Evolutionary conservation across 2,888 invertebrate species (phyloP).

Genomic region (Tetanocera ferruginea): DNA sequence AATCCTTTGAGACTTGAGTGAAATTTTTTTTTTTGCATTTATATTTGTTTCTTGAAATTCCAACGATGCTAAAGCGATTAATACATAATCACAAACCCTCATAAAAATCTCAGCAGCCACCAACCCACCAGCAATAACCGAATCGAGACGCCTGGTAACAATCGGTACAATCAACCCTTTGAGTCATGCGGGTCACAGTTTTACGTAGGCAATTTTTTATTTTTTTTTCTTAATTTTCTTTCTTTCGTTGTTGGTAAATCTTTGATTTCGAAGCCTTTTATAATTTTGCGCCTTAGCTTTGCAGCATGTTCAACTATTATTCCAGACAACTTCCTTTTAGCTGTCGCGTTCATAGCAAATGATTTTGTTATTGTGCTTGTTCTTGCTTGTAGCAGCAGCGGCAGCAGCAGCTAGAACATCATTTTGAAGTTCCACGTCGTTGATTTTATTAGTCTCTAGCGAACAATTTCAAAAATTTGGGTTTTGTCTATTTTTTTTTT

Average conservation of each 20-base stretch:
- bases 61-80: slow-evolving; percentile 54
- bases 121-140: not conserved
- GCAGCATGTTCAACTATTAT: slow-evolving; percentile 24
- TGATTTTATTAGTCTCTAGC: slow-evolving; percentile 70
- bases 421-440: slow-evolving; percentile 69
- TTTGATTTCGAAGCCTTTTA: slow-evolving; percentile 28
- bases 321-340: slow-evolving; percentile 45
- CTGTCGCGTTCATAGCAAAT: not conserved
- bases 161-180: slow-evolving; percentile 43
- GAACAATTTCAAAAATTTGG: slow-evolving; percentile 69
- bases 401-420: slow-evolving; percentile 28
- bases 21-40: not conserved
- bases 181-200: slow-evolving; percentile 52
- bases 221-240: not conserved
- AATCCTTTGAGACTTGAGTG: slow-evolving; percentile 39
- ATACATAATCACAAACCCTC: slow-evolving; percentile 54
- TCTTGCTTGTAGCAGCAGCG: not conserved
- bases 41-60: slow-evolving; percentile 14
- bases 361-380: slow-evolving; percentile 20
- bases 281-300: not conserved
- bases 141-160: not conserved
- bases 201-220: not conserved
- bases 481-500: slow-evolving; percentile 57
- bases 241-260: slow-evolving; percentile 4
- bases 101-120: slow-evolving; percentile 43